Percentiles rank a stretch among this genome's conserved stretches.
Evolutionary conservation across 2,888 invertebrate genomes (phyloP).

Genomic region (Hydrotaea cyrtoneurina): DNA sequence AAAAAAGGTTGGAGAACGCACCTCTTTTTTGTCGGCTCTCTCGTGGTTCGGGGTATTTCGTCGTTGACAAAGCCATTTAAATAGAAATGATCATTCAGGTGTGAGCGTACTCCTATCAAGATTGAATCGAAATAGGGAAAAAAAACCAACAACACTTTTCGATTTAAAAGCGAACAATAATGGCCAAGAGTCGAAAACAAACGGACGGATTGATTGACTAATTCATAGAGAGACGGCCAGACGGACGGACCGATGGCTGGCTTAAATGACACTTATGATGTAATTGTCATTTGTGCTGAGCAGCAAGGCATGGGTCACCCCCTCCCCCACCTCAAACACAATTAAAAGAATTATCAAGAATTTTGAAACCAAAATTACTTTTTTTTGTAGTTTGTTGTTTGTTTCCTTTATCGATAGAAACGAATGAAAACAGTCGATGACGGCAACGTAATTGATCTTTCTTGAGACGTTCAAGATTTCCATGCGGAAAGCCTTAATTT

Average conservation of each 20-base stretch:
- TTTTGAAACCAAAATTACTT: conserved; percentile 36
- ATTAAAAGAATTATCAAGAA: conserved; percentile 54
- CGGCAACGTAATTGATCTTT: conserved; percentile 58
- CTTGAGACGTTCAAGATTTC: conserved; percentile 43
- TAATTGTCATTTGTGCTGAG: conserved; percentile 57
- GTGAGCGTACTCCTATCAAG: conserved; percentile 69
- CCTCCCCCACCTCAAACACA: background rate
- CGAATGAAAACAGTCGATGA: conserved; percentile 32
- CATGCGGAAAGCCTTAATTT: conserved; percentile 65
- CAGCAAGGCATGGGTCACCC: background rate
- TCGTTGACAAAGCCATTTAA: conserved; percentile 77
- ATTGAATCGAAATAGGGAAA: conserved; percentile 65
- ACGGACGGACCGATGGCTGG: conserved; percentile 5
- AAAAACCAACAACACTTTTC: conserved; percentile 35
- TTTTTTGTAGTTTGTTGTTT: background rate
- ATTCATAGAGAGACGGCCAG: background rate
- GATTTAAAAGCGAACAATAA: conserved; percentile 21
- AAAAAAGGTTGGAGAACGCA: conserved; percentile 65
- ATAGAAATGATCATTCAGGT: conserved; percentile 76
- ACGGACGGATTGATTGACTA: background rate
- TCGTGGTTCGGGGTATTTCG: conserved; percentile 11
- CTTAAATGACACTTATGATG: conserved; percentile 56
- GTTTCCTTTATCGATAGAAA: conserved; percentile 1
- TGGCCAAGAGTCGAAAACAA: background rate
- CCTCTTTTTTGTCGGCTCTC: conserved; percentile 67